Conservation (phyloP, 1,140 invertebrate genomes). For the Drosophila busckii region DNA sequence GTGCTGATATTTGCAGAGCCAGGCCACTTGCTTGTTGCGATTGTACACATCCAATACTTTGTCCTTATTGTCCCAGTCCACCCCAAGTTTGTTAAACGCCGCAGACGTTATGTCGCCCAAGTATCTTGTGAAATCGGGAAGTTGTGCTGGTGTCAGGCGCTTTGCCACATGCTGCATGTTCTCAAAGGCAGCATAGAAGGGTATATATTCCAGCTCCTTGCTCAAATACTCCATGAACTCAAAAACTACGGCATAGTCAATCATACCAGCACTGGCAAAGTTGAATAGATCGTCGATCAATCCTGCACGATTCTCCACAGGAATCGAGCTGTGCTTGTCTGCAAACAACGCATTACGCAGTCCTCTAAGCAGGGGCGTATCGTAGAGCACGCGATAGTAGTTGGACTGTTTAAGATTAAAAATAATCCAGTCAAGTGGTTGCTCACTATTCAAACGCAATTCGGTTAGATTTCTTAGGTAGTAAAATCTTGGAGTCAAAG, state of each 20-base stretch:
- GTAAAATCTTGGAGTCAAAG: constrained; percentile 80
- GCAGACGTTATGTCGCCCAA: constrained; percentile 27
- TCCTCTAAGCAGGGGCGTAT: constrained; percentile 81
- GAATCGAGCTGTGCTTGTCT: constrained; percentile 80
- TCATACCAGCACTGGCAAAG: constrained; percentile 81
- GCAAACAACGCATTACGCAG: too few species aligned
- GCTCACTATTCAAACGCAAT: constrained; percentile 42
- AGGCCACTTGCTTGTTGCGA: constrained; percentile 73
- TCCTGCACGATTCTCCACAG: constrained; percentile 86
- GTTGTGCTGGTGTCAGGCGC: constrained; percentile 31
- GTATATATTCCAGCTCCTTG: constrained; percentile 80
- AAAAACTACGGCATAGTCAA: constrained; percentile 80
- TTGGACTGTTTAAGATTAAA: constrained; percentile 80
- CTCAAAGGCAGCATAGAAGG: constrained; percentile 80
- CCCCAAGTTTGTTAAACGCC: constrained; percentile 43
- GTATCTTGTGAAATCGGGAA: constrained; percentile 43
- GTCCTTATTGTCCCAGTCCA: constrained; percentile 20
- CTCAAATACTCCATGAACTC: constrained; percentile 80
- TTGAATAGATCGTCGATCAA: constrained; percentile 88
- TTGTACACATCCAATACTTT: constrained; percentile 66
- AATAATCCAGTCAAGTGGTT: constrained; percentile 76
- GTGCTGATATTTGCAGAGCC: constrained; percentile 80
- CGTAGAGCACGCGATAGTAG: constrained; percentile 84
- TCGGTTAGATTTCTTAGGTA: constrained; percentile 77
- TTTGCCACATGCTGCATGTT: constrained; percentile 32